These are phyloP conservation scores for Drosophila picticornis DNA, from an alignment of 2,888 invertebrate genomes.

Conservation along the genomic window DNA sequence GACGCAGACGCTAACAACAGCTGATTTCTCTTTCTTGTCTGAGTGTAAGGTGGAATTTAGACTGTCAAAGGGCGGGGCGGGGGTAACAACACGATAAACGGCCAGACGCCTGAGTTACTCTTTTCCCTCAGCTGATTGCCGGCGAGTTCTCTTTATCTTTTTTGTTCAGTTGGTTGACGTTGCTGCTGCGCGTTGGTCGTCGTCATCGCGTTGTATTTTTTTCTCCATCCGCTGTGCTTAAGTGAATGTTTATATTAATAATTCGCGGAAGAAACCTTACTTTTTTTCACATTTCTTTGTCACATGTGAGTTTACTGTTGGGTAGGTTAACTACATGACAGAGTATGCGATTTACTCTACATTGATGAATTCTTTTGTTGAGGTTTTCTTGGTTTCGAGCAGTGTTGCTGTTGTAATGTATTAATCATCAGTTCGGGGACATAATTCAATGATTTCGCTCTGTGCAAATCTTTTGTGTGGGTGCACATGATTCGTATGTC, in stretches of 20 bases:
- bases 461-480: constrained; percentile 33
- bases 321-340: constrained; percentile 2
- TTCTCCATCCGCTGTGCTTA: constrained; percentile 1
- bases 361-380: constrained; percentile 10
- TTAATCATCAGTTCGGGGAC: constrained; percentile 58
- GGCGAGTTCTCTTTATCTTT: constrained; percentile 25
- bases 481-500: constrained; percentile 11
- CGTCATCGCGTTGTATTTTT: constrained; percentile 22
- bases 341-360: constrained; percentile 1
- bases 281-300: constrained; percentile 4
- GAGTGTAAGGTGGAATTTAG: not conserved
- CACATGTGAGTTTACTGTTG: not conserved
- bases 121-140: constrained; percentile 45
- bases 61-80: not conserved
- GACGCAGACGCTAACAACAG: constrained; percentile 33
- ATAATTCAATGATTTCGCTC: constrained; percentile 34
- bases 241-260: constrained; percentile 41
- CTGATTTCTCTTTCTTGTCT: constrained; percentile 26
- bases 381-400: constrained; percentile 9
- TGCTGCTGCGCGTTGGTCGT: constrained; percentile 50
- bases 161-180: constrained; percentile 54
- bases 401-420: constrained; percentile 24
- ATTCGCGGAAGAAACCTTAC: constrained; percentile 15
- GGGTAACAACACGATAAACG: constrained; percentile 26
- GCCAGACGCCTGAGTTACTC: constrained; percentile 6